Percentiles rank a stretch among this genome's conserved stretches.
These are phyloP conservation scores for Frankliniella fusca DNA, from an alignment of 2,888 invertebrate species.

Conservation along the genomic window DNA sequence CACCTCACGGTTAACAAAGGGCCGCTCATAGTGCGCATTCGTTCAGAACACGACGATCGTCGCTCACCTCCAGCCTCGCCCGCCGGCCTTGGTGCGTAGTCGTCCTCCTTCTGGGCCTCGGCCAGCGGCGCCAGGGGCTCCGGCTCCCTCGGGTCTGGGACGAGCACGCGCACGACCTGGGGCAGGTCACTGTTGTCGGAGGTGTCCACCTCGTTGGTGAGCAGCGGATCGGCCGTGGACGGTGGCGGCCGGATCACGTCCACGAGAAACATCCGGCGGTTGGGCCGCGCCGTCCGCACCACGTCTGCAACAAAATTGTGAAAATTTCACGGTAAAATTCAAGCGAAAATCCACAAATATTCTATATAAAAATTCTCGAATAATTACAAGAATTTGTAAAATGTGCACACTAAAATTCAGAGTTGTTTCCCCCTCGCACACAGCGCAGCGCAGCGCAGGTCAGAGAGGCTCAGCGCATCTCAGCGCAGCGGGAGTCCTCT, in stretches of 20 bases:
- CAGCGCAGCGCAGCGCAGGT: too few species aligned
- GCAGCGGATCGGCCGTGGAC: neutral
- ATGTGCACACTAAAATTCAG: too few species aligned
- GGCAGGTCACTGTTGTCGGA: neutral
- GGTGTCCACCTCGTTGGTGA: conserved; percentile 19
- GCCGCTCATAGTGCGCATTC: too few species aligned
- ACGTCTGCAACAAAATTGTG: conserved; percentile 2
- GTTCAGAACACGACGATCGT: too few species aligned
- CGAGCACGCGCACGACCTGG: neutral
- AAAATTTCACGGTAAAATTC: too few species aligned
- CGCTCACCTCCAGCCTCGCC: neutral
- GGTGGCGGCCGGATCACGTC: conserved; percentile 7
- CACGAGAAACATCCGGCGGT: neutral
- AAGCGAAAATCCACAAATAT: too few species aligned
- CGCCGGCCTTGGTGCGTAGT: neutral
- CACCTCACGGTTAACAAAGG: too few species aligned
- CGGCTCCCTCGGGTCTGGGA: neutral
- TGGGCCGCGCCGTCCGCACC: neutral
- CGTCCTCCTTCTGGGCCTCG: neutral
- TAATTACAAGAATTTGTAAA: too few species aligned
- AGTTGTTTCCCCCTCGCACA: too few species aligned
- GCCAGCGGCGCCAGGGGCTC: neutral
- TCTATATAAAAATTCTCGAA: too few species aligned
- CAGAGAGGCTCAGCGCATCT: too few species aligned
- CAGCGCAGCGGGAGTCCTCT: too few species aligned